Evolutionary conservation across 2,888 invertebrate genomes (phyloP).

Genomic region (Apotomis betuletana): DNA sequence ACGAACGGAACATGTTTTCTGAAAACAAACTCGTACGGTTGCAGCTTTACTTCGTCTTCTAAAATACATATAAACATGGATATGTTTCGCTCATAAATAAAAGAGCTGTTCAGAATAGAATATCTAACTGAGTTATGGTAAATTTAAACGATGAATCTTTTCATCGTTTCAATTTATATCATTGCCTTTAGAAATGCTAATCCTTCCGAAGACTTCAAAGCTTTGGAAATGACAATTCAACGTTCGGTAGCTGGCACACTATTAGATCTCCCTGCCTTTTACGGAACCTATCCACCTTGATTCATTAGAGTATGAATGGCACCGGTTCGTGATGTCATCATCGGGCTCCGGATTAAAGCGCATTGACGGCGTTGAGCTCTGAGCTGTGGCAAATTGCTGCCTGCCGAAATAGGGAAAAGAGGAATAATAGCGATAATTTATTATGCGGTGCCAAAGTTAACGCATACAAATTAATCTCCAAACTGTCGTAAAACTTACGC

Average conservation of each 20-base stretch:
- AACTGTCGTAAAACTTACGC: not conserved
- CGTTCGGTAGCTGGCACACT: constrained; percentile 6
- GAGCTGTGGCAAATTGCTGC: constrained; percentile 27
- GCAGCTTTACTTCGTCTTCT: not conserved
- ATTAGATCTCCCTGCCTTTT: constrained; percentile 2
- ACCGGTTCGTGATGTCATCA: constrained; percentile 52
- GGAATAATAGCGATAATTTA: constrained; percentile 2
- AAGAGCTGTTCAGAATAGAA: not conserved
- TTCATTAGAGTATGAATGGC: constrained; percentile 53
- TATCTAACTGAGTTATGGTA: not conserved
- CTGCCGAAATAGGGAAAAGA: not conserved
- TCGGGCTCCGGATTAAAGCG: constrained; percentile 49
- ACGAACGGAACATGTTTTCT: not conserved
- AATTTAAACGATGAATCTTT: not conserved
- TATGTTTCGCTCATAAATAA: not conserved
- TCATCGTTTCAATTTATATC: no score
- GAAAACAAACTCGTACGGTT: not conserved
- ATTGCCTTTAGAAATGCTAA: not conserved
- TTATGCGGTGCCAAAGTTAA: no score
- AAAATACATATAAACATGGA: not conserved
- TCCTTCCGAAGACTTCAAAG: not conserved
- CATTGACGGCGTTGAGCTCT: constrained; percentile 38
- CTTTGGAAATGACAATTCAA: not conserved
- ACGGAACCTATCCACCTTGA: constrained; percentile 34
- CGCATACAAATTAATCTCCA: not conserved